Conservation (phyloP, 2,113 vertebrate genomes). For the Carassius auratus region DNA sequence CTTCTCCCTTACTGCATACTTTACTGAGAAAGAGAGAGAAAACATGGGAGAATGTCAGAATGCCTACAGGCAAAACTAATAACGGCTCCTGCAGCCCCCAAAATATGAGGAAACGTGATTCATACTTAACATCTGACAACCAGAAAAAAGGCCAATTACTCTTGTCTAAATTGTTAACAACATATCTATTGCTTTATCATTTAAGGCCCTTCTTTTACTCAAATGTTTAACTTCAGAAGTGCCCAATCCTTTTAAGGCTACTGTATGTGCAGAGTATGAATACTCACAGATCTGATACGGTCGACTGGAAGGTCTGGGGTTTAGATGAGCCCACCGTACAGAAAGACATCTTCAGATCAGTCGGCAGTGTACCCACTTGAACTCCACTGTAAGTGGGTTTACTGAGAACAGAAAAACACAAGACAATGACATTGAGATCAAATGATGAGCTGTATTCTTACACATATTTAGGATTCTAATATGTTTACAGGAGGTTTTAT, state of each 20-base stretch:
- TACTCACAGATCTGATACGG: slow-evolving; percentile 31
- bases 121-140: background rate
- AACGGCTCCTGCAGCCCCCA: background rate
- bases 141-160: background rate
- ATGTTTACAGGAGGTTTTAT: background rate
- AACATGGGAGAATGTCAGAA: background rate
- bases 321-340: slow-evolving; percentile 29
- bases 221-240: too few species aligned
- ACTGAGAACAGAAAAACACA: slow-evolving; percentile 14
- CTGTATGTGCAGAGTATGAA: background rate
- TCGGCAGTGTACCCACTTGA: background rate
- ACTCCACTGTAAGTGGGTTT: slow-evolving; percentile 42
- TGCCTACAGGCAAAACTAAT: background rate
- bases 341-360: slow-evolving; percentile 41
- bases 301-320: background rate
- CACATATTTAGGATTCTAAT: background rate
- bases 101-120: background rate
- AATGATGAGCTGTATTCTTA: too few species aligned
- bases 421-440: background rate
- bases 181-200: too few species aligned
- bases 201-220: too few species aligned
- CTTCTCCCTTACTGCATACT: slow-evolving; percentile 66
- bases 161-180: too few species aligned
- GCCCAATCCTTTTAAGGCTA: background rate
- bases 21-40: slow-evolving; percentile 48